These are phyloP conservation scores for Diorhabda elongata DNA, from an alignment of 1,140 invertebrate genomes.

Conservation along the genomic window DNA sequence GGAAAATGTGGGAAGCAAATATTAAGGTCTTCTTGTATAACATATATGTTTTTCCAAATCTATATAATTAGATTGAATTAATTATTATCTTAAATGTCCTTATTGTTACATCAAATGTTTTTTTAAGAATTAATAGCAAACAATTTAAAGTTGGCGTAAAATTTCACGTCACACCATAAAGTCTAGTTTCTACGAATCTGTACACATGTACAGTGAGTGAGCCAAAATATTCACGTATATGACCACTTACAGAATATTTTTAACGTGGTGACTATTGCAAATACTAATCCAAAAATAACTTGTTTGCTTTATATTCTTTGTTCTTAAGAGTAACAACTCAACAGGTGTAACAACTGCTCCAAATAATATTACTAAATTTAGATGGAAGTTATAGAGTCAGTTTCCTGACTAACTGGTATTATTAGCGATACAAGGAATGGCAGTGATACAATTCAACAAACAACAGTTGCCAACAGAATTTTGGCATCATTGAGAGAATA, in stretches of 20 bases:
- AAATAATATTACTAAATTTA: not conserved
- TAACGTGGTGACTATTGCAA: not conserved
- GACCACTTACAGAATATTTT: not conserved
- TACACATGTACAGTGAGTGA: not conserved
- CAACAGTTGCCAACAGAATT: not conserved
- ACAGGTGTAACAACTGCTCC: not conserved
- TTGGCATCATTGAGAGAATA: constrained; percentile 2
- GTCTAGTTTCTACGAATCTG: not conserved
- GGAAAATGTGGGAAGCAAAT: no score
- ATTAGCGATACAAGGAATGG: constrained; percentile 2
- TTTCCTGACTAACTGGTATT: constrained; percentile 1
- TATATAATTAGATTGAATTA: no score
- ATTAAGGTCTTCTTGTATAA: no score
- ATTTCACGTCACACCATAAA: no score
- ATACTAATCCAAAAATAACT: not conserved
- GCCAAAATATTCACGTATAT: not conserved
- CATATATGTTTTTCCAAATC: no score
- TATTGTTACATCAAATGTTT: no score
- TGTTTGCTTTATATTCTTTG: not conserved
- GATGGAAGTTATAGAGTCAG: no score
- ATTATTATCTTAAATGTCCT: no score
- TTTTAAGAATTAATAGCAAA: no score
- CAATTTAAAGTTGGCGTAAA: no score
- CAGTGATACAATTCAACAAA: not conserved
- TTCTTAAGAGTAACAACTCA: not conserved